A percentile compares a stretch with the other conserved stretches of the same genome.
phyloP scores from a whole-genome alignment of 2,888 invertebrate species.

The Phortica okadai region DNA sequence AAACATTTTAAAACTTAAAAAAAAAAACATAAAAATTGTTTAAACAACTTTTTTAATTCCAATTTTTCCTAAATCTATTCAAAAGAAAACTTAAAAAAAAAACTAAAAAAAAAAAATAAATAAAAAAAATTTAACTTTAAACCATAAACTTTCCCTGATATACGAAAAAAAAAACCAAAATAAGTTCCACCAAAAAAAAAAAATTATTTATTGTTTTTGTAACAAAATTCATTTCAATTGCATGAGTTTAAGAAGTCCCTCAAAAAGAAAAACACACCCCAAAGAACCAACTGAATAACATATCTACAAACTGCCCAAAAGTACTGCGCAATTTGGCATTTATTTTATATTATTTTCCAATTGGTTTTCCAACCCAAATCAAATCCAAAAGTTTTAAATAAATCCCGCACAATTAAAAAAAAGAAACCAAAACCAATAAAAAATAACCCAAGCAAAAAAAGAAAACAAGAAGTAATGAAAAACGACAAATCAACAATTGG shows the following conservation, averaged over 20 bases:
- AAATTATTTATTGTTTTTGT: conserved; percentile 5
- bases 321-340: conserved; percentile 12
- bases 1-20: neutral
- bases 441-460: conserved; percentile 21
- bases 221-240: neutral
- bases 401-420: conserved; percentile 17
- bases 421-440: conserved; percentile 28
- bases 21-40: conserved; percentile 27
- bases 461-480: conserved; percentile 45
- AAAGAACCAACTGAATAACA: conserved; percentile 29
- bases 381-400: neutral
- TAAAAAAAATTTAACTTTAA: conserved; percentile 52
- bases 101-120: conserved; percentile 37
- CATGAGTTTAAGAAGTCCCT: neutral
- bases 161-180: conserved; percentile 11
- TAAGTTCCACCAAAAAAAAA: neutral
- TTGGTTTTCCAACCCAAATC: neutral
- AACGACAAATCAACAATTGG: conserved; percentile 42
- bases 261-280: neutral
- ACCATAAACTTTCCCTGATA: neutral
- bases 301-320: conserved; percentile 26
- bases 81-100: conserved; percentile 38
- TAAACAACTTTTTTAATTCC: conserved; percentile 54
- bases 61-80: conserved; percentile 51
- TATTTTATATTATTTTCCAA: conserved; percentile 4